Evolutionary conservation across 1,140 invertebrate species (phyloP).

Genomic region (Prorops nasuta): DNA sequence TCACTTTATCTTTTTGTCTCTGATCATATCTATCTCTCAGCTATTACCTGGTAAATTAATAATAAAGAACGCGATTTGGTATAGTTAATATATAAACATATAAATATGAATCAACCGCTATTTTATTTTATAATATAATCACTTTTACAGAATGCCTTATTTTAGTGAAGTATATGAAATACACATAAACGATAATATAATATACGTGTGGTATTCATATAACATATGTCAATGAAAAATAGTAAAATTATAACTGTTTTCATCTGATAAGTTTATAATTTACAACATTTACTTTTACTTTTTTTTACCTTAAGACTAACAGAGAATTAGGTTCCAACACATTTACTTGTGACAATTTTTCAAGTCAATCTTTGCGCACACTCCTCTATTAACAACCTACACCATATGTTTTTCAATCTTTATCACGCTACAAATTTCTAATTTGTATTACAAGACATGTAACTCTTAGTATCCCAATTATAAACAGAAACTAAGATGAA

Average conservation of each 20-base stretch:
- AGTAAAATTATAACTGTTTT: slow-evolving; percentile 35
- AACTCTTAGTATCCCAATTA: not conserved
- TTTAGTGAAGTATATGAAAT: slow-evolving; percentile 35
- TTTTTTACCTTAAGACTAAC: slow-evolving; percentile 29
- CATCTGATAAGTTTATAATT: slow-evolving; percentile 35
- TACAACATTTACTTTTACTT: slow-evolving; percentile 38
- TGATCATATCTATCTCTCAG: no score
- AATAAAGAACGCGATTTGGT: no score
- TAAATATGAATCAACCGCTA: slow-evolving; percentile 37
- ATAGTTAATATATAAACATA: no score
- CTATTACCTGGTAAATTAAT: no score
- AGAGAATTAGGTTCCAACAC: slow-evolving; percentile 31
- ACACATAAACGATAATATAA: slow-evolving; percentile 42
- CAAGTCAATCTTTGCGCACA: slow-evolving; percentile 20
- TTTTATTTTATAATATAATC: slow-evolving; percentile 44
- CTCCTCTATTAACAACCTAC: slow-evolving; percentile 33
- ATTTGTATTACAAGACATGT: slow-evolving; percentile 31
- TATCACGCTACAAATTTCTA: slow-evolving; percentile 36
- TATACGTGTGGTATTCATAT: slow-evolving; percentile 35
- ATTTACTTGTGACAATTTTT: slow-evolving; percentile 26
- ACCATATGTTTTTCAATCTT: slow-evolving; percentile 21
- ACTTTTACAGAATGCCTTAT: slow-evolving; percentile 39
- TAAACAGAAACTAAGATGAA: no score
- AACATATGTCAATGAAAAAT: slow-evolving; percentile 40
- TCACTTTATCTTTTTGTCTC: no score